Evolutionary conservation across 2,888 invertebrate genomes (phyloP), one percentile per base, ranked within the genome.

Genomic region (Tyria jacobaeae): DNA sequence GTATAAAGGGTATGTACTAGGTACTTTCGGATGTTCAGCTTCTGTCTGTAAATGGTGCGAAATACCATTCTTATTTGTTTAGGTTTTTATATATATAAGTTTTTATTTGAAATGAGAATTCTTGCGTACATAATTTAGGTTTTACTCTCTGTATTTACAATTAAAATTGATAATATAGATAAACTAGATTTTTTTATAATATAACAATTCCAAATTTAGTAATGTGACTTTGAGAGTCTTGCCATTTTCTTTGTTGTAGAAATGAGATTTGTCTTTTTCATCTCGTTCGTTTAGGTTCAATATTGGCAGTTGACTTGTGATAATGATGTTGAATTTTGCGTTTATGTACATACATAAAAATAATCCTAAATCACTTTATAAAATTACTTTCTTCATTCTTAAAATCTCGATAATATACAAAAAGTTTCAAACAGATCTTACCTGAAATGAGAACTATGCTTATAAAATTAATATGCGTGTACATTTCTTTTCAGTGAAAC

Each of bases 51-150:
- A 35, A 51, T 35, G 35, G 24, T 51, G 24, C 34, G 9, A 35
- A 51, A 35, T 51, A 51, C 51, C 48, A 71, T 60, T 60, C 47
- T 35, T 48, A 41, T 24, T 39, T 55, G 60, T 67, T 72, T 61
- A 54, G 52, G 34, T 34, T 24, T 62, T n/a, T n/a, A n/a, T n/a
- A n/a, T n/a, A n/a, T n/a, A n/a, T n/a, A n/a, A n/a, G n/a, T n/a
- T n/a, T 35, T 35, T 51, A 35, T 51, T 31, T 15, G 14, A 35
- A 51, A 51, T 51, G 51, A 24, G 7, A 51, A 14, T 51, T 14
- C 15, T 35, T 35, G 14, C 7, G 24, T 14, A 7, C 9, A 35
- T 34, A 35, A 35, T 24, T n/a, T 34, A 51, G 17, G 34, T 17
- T 12, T 34, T 51, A 21, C 34, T 12, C 34, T 31, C 10, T 17